Evolutionary conservation across 2,888 invertebrate species (phyloP), one percentile per base, ranked within the genome.

Genomic region (Pseudococcus jackbeardsleyi): DNA sequence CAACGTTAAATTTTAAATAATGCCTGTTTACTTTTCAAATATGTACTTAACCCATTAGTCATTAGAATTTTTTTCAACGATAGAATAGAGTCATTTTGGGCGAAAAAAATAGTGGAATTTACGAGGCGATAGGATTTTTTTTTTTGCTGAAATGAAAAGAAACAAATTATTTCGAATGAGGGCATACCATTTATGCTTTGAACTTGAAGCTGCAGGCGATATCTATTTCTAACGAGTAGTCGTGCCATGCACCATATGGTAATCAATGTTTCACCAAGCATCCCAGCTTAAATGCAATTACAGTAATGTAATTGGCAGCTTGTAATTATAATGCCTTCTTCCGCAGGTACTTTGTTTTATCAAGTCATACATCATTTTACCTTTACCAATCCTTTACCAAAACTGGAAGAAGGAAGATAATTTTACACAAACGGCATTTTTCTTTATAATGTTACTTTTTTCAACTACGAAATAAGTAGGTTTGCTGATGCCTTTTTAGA

Each of bases 161-260:
- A 22, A 3, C 6, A 22, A 64, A 64, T 64, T 22, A 26, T 33
- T 72, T 72, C 15, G 17, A 72, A 33, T n/a, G 79, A 42, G 46
- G n/a, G 64, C 64, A 82, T n/a, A 46, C 46, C 64, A 5, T 59
- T 68, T 15, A 46, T 46, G 19, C 19, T 3, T 46, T 19, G 19
- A 82, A 64, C 64, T 64, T 22, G 22, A 64, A 46, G 79, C 79
- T 82, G 17, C 79, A 22, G 46, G 79, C 79, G 46, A 46, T 42
- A 19, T 17, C 33, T 46, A 82, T 46, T 82, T 82, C 46, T 19
- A 19, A 46, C 33, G 1, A 72, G 79, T 19, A 82, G 46, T 46
- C 42, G 42, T 82, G 46, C 79, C 19, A 46, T 46, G 79, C 79
- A 46, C 79, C 79, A 82, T 82, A 82, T 82, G 79, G 79, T 82